Conservation (phyloP, 2,113 vertebrate genomes). For the Aptenodytes forsteri region DNA sequence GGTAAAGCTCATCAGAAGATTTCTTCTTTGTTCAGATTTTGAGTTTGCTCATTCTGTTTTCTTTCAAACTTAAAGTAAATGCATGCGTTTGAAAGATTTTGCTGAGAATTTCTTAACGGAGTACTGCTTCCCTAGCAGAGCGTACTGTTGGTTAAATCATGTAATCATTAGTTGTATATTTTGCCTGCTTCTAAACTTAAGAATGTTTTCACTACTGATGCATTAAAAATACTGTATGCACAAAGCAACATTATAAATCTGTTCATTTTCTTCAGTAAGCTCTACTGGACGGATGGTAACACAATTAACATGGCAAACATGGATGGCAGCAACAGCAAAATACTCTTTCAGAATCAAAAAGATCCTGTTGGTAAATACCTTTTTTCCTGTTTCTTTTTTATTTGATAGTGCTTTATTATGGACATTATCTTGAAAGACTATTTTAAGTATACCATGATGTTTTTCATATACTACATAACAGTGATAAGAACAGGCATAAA, state of each 20-base stretch:
- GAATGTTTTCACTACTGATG: neutral
- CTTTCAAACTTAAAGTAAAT: neutral
- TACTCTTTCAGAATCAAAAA: slow-evolving; percentile 95
- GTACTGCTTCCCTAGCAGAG: neutral
- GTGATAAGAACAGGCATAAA: neutral
- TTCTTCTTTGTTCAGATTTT: neutral
- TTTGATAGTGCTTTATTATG: neutral
- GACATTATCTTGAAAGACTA: neutral
- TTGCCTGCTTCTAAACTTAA: neutral
- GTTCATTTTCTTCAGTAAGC: slow-evolving; percentile 80
- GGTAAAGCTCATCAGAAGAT: neutral
- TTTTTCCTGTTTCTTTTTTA: neutral
- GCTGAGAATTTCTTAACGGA: neutral
- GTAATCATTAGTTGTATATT: neutral
- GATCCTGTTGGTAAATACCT: slow-evolving; percentile 90
- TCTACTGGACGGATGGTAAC: slow-evolving; percentile 97
- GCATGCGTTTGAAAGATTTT: neutral
- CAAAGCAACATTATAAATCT: neutral
- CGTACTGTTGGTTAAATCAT: neutral
- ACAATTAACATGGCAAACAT: slow-evolving; percentile 97
- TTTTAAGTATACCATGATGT: neutral
- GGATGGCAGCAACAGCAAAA: slow-evolving; percentile 98
- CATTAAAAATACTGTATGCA: neutral
- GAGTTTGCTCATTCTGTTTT: neutral
- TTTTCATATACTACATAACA: neutral